These are phyloP conservation scores for Drosophila melanica DNA, from an alignment of 1,140 invertebrate species.

Conservation along the genomic window DNA sequence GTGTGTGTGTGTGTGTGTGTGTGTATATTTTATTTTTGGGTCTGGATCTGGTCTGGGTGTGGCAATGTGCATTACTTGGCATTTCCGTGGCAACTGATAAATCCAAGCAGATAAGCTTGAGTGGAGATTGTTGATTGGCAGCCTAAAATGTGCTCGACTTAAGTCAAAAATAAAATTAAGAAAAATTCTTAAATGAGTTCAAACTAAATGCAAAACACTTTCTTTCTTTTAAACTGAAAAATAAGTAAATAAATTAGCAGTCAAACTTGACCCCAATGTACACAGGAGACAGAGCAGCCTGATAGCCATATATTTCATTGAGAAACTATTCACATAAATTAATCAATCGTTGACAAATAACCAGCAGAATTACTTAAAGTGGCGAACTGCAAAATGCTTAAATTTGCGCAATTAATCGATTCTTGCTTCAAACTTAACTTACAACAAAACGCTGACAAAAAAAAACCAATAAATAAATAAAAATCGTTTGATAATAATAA, in stretches of 20 bases:
- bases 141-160: slow-evolving; percentile 9
- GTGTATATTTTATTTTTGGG: slow-evolving; percentile 25
- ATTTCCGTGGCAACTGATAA: slow-evolving; percentile 70
- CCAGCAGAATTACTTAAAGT: slow-evolving; percentile 71
- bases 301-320: slow-evolving; percentile 32
- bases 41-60: slow-evolving; percentile 55
- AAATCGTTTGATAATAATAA: slow-evolving; percentile 3
- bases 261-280: slow-evolving; percentile 6
- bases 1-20: slow-evolving; percentile 1
- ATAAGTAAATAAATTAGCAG: too few species aligned
- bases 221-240: too few species aligned
- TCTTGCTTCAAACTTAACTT: slow-evolving; percentile 42
- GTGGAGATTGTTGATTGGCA: slow-evolving; percentile 68
- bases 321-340: slow-evolving; percentile 66
- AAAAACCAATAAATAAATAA: too few species aligned
- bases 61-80: slow-evolving; percentile 59
- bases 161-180: not conserved
- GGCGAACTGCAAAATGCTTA: slow-evolving; percentile 25
- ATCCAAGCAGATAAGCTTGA: slow-evolving; percentile 51
- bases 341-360: slow-evolving; percentile 73
- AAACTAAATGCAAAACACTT: slow-evolving; percentile 10
- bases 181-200: not conserved
- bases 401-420: slow-evolving; percentile 73
- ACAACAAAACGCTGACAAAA: slow-evolving; percentile 65
- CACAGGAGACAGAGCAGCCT: not conserved